Evolutionary conservation across 2,797 vertebrate species (phyloP), one percentile per base, ranked within the genome.

Genomic region (Cyclopterus lumpus): DNA sequence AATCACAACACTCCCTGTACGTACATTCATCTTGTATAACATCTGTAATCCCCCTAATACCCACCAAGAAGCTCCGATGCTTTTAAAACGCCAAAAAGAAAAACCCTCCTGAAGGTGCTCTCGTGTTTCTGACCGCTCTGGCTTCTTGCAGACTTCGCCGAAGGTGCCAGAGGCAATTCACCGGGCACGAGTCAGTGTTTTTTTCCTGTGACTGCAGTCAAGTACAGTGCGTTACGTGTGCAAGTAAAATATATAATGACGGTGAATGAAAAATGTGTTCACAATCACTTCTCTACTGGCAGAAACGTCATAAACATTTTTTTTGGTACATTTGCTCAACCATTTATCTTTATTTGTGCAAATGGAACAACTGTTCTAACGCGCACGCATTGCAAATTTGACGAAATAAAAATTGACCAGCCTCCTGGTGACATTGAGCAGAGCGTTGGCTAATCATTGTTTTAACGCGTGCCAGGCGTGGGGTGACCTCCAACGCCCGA

Each of bases 91-190:
- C 79, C 72, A 71, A 79, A 1, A 28, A 28, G 28, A n/a, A 28
- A 28, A 64, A 46, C 64, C 55, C 16, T 73, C 63, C 82, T 80
- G 77, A 42, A 77, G 76, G 64, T 83, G 59, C 54, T 83, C 79
- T 22, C 20, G 63, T 71, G 63, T 86, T 84, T 86, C 68, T 77
- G 74, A 66, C 62, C 78, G 46, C 57, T 60, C 67, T 82, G 84
- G 83, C 83, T 73, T 62, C 48, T 66, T 40, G 12, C 2, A 49
- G 8, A 2, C 65, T 53, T 68, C 1, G 30, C 49, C 55, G 8
- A 16, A 62, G 55, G 75, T 79, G 72, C 85, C 85, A 91, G 79
- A 72, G 67, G 71, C 76, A 81, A 83, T 79, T 88, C 65, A 38
- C 67, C 67, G 63, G 78, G 79, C 59, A 82, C 22, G 14, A 53